Conservation (phyloP, 1,140 invertebrate species). For the Dendrolimus kikuchii region DNA sequence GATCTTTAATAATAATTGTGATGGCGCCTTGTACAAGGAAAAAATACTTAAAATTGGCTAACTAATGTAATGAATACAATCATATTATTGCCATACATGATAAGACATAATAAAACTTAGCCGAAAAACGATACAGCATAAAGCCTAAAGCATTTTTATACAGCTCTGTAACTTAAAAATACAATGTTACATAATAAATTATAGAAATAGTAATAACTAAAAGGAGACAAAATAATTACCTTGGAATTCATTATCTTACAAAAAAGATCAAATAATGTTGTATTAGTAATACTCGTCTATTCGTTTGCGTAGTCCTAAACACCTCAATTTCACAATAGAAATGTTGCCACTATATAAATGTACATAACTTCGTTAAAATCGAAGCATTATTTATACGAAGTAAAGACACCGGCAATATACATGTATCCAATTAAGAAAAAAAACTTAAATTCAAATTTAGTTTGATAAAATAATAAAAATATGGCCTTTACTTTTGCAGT, state of each 20-base stretch:
- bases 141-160: slow-evolving; percentile 55
- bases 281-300: slow-evolving; percentile 24
- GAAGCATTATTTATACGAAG: no score
- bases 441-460: no score
- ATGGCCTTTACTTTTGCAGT: no score
- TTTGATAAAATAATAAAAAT: no score
- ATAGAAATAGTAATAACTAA: slow-evolving; percentile 46
- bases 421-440: no score
- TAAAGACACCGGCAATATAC: no score
- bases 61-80: slow-evolving; percentile 52
- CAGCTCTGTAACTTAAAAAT: slow-evolving; percentile 50
- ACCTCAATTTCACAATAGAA: not conserved
- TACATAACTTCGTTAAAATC: no score
- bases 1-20: slow-evolving; percentile 50
- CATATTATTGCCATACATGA: slow-evolving; percentile 43
- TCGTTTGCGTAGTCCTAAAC: slow-evolving; percentile 18
- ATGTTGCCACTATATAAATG: no score
- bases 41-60: slow-evolving; percentile 62
- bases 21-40: slow-evolving; percentile 42
- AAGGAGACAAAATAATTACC: slow-evolving; percentile 39
- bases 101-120: slow-evolving; percentile 30
- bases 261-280: slow-evolving; percentile 25
- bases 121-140: slow-evolving; percentile 42
- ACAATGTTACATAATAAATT: slow-evolving; percentile 51
- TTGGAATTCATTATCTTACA: slow-evolving; percentile 29